These are phyloP conservation scores for Adrianichthys oophorus DNA, from an alignment of 2,797 vertebrate genomes.

Conservation along the genomic window DNA sequence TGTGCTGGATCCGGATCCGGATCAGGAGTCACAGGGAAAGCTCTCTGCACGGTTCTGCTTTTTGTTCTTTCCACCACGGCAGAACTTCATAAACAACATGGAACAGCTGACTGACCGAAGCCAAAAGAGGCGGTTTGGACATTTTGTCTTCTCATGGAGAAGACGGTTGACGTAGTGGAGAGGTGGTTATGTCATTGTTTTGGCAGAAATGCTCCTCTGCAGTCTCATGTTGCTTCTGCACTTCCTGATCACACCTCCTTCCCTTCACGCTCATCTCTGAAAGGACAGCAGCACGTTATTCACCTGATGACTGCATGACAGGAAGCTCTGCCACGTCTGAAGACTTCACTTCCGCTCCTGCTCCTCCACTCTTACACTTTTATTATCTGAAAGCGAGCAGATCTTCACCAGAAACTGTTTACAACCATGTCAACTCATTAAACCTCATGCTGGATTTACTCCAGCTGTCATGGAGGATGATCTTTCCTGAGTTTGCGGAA, in stretches of 20 bases:
- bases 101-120: too few species aligned
- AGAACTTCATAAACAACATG: too few species aligned
- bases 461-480: constrained; percentile 40
- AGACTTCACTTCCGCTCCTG: background rate
- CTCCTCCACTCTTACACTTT: background rate
- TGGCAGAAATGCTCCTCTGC: constrained; percentile 41
- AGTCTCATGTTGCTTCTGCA: constrained; percentile 56
- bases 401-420: constrained; percentile 14
- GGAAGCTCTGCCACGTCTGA: constrained; percentile 42
- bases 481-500: constrained; percentile 20
- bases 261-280: constrained; percentile 35
- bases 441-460: constrained; percentile 47
- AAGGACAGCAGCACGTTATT: constrained; percentile 26
- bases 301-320: constrained; percentile 5
- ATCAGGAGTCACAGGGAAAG: constrained; percentile 62
- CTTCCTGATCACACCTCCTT: constrained; percentile 35
- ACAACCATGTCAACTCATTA: constrained; percentile 33
- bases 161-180: constrained; percentile 42
- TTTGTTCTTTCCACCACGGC: too few species aligned
- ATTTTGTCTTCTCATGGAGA: background rate
- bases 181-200: constrained; percentile 67
- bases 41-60: constrained; percentile 25
- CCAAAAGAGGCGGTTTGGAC: background rate
- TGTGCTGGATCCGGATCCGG: constrained; percentile 82
- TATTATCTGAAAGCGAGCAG: too few species aligned